These are phyloP conservation scores for Aphelenchoides besseyi DNA, from an alignment of 1,140 invertebrate species.

Conservation along the genomic window DNA sequence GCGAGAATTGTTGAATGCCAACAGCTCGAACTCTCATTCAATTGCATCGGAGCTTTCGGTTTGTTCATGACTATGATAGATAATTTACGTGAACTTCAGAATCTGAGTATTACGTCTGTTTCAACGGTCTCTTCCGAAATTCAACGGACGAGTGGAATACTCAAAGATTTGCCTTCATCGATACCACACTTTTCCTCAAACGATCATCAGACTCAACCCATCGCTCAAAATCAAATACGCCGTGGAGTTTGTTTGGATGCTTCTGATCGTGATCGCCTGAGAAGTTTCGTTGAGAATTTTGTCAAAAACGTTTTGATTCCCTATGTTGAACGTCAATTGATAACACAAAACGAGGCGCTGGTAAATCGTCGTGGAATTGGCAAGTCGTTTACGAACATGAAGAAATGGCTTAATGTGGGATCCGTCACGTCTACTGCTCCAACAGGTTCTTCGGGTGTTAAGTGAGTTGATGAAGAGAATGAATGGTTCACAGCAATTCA, in stretches of 20 bases:
- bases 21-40: not conserved
- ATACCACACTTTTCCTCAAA: not conserved
- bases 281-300: conserved; percentile 41
- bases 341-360: conserved; percentile 29
- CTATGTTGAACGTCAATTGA: conserved; percentile 37
- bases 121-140: not conserved
- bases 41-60: not conserved
- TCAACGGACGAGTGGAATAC: not conserved
- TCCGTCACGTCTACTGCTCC: conserved; percentile 26
- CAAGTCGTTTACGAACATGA: conserved; percentile 41
- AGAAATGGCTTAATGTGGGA: conserved; percentile 40
- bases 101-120: conserved; percentile 7
- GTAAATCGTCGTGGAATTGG: conserved; percentile 36
- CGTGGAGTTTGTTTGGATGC: conserved; percentile 40
- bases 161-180: not conserved
- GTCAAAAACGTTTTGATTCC: conserved; percentile 40
- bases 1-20: conserved; percentile 17
- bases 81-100: not conserved
- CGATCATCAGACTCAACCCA: not conserved
- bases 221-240: not conserved
- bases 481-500: not conserved
- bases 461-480: conserved; percentile 19
- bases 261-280: conserved; percentile 32
- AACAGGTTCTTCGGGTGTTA: not conserved
- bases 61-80: not conserved